A percentile compares a stretch with the other conserved stretches of the same genome.
phyloP scores from a whole-genome alignment of 2,888 invertebrate species.

The Pandemis heparana region DNA sequence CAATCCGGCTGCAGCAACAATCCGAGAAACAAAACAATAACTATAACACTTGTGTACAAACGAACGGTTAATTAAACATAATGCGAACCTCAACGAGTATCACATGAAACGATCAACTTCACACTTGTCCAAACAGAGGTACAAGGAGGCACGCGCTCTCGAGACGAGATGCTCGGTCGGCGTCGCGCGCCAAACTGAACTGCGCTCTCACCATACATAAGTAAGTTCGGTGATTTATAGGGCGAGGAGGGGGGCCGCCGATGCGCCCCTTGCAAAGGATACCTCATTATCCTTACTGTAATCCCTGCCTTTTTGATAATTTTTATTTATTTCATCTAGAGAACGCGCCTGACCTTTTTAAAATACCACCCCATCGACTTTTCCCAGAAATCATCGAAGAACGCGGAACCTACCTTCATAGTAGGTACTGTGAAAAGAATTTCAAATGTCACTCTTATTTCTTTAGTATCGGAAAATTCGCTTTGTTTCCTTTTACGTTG shows the following conservation, averaged over 20 bases:
- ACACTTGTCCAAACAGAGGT: slow-evolving; percentile 81
- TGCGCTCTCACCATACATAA: slow-evolving; percentile 69
- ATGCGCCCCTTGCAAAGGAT: slow-evolving; percentile 77
- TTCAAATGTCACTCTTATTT: slow-evolving; percentile 28
- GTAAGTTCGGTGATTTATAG: slow-evolving; percentile 72
- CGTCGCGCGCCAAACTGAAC: slow-evolving; percentile 84
- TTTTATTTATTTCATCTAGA: slow-evolving; percentile 74
- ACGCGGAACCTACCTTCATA: slow-evolving; percentile 11
- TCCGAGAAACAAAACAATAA: slow-evolving; percentile 55
- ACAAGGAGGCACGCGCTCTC: slow-evolving; percentile 49
- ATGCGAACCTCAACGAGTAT: slow-evolving; percentile 79
- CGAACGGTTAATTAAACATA: slow-evolving; percentile 81
- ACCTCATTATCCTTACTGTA: slow-evolving; percentile 84
- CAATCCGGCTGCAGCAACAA: slow-evolving; percentile 53
- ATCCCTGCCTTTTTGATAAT: slow-evolving; percentile 82
- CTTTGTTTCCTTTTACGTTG: neutral
- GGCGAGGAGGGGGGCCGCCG: slow-evolving; percentile 58
- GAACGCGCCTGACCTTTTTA: slow-evolving; percentile 62
- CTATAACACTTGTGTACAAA: slow-evolving; percentile 73
- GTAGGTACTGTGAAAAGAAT: slow-evolving; percentile 21
- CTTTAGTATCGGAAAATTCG: neutral
- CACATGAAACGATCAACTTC: slow-evolving; percentile 84
- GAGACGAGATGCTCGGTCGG: slow-evolving; percentile 63
- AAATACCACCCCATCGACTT: slow-evolving; percentile 48
- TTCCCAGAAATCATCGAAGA: slow-evolving; percentile 39